Evolutionary conservation across 2,113 vertebrate species (phyloP), one percentile per base, ranked within the genome.

Genomic region (Kryptolebias marmoratus): DNA sequence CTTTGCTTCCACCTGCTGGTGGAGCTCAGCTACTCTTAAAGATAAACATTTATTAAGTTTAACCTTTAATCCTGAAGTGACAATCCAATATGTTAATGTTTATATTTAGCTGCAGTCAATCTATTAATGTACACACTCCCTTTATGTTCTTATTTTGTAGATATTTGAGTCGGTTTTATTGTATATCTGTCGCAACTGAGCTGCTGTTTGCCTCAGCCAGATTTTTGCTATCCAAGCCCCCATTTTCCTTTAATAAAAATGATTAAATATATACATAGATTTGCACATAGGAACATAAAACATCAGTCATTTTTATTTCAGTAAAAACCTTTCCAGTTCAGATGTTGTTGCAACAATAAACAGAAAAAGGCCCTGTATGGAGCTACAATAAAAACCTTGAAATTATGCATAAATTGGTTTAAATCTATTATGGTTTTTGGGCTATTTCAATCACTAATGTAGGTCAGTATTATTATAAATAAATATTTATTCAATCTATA

Each of bases 1-100:
- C 30, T 79, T 59, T 60, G 66, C 50, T 77, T 50, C 65, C 61
- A 82, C n/a, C 75, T 82, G 36, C 52, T 69, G 73, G 58, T 73
- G 13, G 11, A 59, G 52, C 12, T 54, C 12, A 55, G 27, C 3
- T 48, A 54, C 73, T 22, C 5, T 50, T 10, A 73, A 18, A 42
- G 11, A 16, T 56, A 30, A 11, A 1, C 11, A 13, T 55, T 6
- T 55, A 28, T 30, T 55, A 28, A 16, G 27, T 11, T 22, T 13
- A 48, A 48, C 13, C 15, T 15, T 14, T 28, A 53, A 11, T 15
- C 30, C 11, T 58, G 32, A 4, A 27, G 11, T 39, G 32, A n/a
- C 1, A 3, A 58, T 36, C 9, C 39, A 39, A 58, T 58, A 55
- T 30, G 22, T 13, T n/a, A 55, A 55, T 42, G 39, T 3, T 36